Base-by-base conservation (phyloP, 1,140 invertebrate species). In the Leptinotarsa defecta region DNA sequence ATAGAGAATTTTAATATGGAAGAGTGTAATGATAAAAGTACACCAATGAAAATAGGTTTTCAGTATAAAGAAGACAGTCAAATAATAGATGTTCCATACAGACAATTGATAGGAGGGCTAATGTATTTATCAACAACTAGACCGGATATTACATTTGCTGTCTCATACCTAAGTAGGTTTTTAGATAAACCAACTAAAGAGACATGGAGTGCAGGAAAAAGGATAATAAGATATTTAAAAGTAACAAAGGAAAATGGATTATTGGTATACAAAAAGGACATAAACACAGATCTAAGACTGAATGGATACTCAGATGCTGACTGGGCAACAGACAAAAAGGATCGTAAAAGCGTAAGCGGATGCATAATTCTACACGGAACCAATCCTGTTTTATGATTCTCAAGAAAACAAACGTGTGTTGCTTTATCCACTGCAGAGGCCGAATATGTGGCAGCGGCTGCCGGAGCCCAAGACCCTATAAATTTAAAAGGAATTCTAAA, bases 401-500 rank as follows among this genome's bases (percentile, higher is more conserved):
- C 63, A 15, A 74, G 27, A 48, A 74, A 74, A 19, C 72, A 65
- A 67, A 65, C 17, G 5, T 65, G 43, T 49, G 63, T 74, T 17
- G 72, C 72, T 17, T 62, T 67, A 43, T 67, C 34, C 6, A 74
- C 34, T 17, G 15, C 72, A 20, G 63, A 74, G 48, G 19, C 62
- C 15, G 43, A 74, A 65, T 74, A 67, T 20, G 63, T 74, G 15
- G 27, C 63, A 17, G 43, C 34, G 67, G 63, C 72, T 24, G 34
- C 61, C 19, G 13, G 22, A 15, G 63, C 63, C 27, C 20, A 73
- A 24, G 71, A 65, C 19, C 19, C 67, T 15, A 13, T 74, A n/a
- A 67, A 74, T 48, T 17, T 74, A n/a, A 67, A 74, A 72, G 57
- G 71, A 65, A 19, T 67, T 52, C n/a, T 65, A 65, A 43, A 24